Conservation (phyloP, 1,140 invertebrate genomes). For the Drosophila punjabiensis region DNA sequence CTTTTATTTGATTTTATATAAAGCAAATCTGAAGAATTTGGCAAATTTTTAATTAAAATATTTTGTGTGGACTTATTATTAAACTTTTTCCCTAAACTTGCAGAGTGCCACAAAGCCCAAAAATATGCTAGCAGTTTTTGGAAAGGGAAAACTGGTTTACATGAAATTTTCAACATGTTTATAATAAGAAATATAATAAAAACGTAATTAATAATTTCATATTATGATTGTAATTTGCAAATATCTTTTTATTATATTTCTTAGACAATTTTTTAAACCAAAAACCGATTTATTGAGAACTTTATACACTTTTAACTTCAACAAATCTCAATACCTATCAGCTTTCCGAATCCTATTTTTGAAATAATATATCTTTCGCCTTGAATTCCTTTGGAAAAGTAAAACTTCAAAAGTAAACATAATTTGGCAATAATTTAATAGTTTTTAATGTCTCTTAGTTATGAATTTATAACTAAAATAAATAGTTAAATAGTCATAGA, state of each 20-base stretch:
- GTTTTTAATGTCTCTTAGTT: conserved; percentile 12
- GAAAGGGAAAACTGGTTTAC: background rate
- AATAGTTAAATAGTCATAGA: conserved; percentile 20
- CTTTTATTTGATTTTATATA: too few relatives aligned
- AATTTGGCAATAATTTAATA: conserved; percentile 35
- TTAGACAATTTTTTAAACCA: background rate
- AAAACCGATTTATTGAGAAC: background rate
- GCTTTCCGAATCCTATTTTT: background rate
- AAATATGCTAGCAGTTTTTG: conserved; percentile 9
- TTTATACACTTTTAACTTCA: background rate
- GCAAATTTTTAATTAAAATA: background rate
- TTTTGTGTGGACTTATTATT: background rate
- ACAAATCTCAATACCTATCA: background rate
- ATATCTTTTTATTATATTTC: background rate
- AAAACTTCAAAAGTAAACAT: background rate
- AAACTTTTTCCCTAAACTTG: too few relatives aligned
- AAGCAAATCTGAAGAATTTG: too few relatives aligned
- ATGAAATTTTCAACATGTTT: background rate
- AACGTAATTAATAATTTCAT: background rate
- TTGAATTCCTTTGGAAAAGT: background rate
- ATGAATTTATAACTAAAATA: conserved; percentile 23
- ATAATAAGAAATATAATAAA: background rate
- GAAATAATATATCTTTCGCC: background rate
- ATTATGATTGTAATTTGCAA: background rate
- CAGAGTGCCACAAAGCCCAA: background rate